Conservation (phyloP, 2,888 invertebrate species). For the Mesorhabditis sp. region DNA sequence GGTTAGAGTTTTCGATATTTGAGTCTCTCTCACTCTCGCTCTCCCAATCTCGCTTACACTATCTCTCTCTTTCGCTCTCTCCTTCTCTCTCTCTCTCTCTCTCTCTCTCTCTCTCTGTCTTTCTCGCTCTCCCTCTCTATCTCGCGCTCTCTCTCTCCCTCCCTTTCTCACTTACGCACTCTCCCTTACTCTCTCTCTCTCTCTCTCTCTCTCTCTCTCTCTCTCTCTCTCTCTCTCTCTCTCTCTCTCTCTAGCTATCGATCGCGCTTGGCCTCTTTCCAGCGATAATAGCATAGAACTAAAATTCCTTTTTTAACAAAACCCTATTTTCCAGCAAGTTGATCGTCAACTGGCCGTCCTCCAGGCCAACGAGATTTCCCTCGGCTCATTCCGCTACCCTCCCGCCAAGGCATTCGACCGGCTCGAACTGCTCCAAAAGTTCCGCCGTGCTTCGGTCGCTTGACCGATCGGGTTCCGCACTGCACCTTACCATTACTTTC, state of each 20-base stretch:
- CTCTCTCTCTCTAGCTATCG: not conserved
- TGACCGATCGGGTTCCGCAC: no score
- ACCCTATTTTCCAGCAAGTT: slow-evolving; percentile 18
- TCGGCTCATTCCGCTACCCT: slow-evolving; percentile 22
- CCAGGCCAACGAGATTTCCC: slow-evolving; percentile 25
- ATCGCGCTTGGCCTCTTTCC: not conserved
- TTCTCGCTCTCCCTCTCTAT: no score
- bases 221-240: no score
- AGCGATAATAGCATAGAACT: not conserved
- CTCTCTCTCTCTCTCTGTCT: no score
- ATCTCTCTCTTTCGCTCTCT: no score
- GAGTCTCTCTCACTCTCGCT: slow-evolving; percentile 8
- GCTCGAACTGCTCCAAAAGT: not conserved
- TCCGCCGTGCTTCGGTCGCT: not conserved
- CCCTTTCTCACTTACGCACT: not conserved
- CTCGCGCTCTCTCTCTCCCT: no score
- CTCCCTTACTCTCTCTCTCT: not conserved
- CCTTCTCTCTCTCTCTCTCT: not conserved
- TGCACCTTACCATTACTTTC: no score
- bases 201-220: no score
- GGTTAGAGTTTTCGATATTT: not conserved
- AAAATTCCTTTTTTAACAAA: not conserved
- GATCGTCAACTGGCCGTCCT: slow-evolving; percentile 28
- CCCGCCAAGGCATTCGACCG: not conserved
- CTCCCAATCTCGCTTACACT: slow-evolving; percentile 1